A percentile compares a stretch with the other conserved stretches of the same genome.
Evolutionary conservation across 1,140 invertebrate species (phyloP).

Genomic region (Drosophila lowei): DNA sequence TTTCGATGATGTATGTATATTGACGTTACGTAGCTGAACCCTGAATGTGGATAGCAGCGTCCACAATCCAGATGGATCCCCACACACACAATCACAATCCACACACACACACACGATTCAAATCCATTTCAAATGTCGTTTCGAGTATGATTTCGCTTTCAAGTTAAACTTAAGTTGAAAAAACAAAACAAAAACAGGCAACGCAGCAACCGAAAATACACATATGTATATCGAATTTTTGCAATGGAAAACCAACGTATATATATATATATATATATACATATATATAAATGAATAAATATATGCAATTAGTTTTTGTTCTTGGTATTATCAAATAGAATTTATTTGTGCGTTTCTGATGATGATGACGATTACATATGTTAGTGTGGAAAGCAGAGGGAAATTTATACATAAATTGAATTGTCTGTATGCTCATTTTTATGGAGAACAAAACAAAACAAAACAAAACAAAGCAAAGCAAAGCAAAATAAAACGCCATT

Average conservation of each 20-base stretch:
- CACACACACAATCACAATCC: not conserved
- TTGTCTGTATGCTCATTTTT: slow-evolving; percentile 65
- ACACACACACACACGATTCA: slow-evolving; percentile 18
- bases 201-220: slow-evolving; percentile 30
- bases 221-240: slow-evolving; percentile 34
- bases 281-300: slow-evolving; percentile 44
- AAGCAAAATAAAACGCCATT: slow-evolving; percentile 76
- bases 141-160: slow-evolving; percentile 60
- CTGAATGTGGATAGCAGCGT: not conserved
- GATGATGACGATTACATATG: slow-evolving; percentile 17
- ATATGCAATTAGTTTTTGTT: slow-evolving; percentile 68
- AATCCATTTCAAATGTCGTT: slow-evolving; percentile 61
- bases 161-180: slow-evolving; percentile 73
- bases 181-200: slow-evolving; percentile 14
- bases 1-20: slow-evolving; percentile 49
- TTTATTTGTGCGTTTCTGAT: slow-evolving; percentile 66
- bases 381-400: slow-evolving; percentile 22
- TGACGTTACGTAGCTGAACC: slow-evolving; percentile 36
- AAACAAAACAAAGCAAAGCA: slow-evolving; percentile 34
- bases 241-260: slow-evolving; percentile 16
- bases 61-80: too few relatives aligned
- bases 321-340: slow-evolving; percentile 54
- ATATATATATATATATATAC: slow-evolving; percentile 32
- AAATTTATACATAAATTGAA: slow-evolving; percentile 16
- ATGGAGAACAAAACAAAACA: slow-evolving; percentile 27